Base-by-base conservation (phyloP, 2,888 invertebrate genomes). In the Nymphalis polychloros region DNA sequence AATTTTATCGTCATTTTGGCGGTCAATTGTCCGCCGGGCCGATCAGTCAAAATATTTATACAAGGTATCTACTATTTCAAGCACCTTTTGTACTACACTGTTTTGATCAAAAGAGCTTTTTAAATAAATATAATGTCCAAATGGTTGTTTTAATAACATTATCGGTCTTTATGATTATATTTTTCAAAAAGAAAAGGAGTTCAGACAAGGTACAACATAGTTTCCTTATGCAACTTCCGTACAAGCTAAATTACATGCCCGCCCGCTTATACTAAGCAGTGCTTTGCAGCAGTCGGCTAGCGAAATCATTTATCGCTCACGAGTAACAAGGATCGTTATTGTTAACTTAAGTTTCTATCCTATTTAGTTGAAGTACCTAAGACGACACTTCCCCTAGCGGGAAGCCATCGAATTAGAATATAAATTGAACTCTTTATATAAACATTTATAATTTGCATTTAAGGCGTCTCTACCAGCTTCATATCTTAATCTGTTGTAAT, bases 371-470 rank as follows among this genome's bases (percentile, higher is more conserved):
- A 81, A 78, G 78, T 78, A 80, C 80, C 82, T 79, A 78, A 76
- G 72, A 65, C 76, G 78, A 82, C 83, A 82, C 81, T 76, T 79
- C 84, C 41, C 84, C 84, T 82, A 81, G 84, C 82, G 83, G 81
- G 76, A 81, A 82, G 82, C 84, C 81, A 87, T 89, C 77, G 82
- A 81, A 89, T 90, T 90, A 88, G 85, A 90, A 90, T 90, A 88
- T 89, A 90, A 88, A 90, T 90, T 87, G 89, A 89, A 89, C 86
- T 88, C 88, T 90, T 88, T 88, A 88, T 84, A 88, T 84, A 88
- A 88, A 87, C 86, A 88, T 87, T 87, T 88, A 86, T 87, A 86
- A 88, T 88, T 89, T 89, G 84, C 87, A 88, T 89, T 87, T 89
- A 89, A 87, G 86, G 85, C 78, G 77, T n/a, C 67, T 67, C 49